A percentile compares a stretch with the other conserved stretches of the same genome.
phyloP scores from a whole-genome alignment of 1,140 invertebrate species.

The Archivesica marissinica region DNA sequence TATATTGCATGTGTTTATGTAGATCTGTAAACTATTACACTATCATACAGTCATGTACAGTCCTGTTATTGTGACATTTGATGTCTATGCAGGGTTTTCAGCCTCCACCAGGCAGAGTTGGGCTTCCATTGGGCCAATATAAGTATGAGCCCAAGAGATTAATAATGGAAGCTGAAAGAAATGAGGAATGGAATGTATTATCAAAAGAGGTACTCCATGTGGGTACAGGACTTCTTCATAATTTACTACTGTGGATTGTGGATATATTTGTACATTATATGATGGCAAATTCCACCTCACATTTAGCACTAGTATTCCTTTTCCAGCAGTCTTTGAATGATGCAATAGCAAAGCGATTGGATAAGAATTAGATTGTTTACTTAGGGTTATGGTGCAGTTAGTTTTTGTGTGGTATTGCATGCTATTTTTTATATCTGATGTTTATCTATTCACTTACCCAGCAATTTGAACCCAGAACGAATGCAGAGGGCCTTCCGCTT shows the following conservation, averaged over 20 bases:
- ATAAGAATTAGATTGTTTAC: background rate
- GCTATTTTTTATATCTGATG: conserved; percentile 3
- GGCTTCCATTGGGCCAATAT: conserved; percentile 57
- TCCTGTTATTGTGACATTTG: background rate
- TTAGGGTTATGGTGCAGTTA: background rate
- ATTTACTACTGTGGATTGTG: background rate
- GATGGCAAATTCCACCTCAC: background rate
- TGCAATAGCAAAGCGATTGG: background rate
- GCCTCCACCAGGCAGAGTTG: conserved; percentile 28
- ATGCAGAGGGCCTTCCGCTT: conserved; percentile 45
- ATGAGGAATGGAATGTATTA: conserved; percentile 44
- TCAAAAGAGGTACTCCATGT: conserved; percentile 17
- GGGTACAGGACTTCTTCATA: background rate
- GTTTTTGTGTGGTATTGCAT: background rate
- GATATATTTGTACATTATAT: background rate
- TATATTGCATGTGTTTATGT: background rate
- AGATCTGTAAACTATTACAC: background rate
- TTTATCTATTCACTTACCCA: conserved; percentile 11
- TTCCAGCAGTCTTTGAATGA: too few relatives aligned
- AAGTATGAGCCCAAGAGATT: conserved; percentile 58
- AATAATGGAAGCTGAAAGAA: conserved; percentile 52
- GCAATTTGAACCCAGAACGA: conserved; percentile 25
- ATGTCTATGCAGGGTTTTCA: conserved; percentile 35
- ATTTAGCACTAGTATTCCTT: background rate
- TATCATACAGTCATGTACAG: background rate